These are phyloP conservation scores for Chloroclystis v-ata DNA, from an alignment of 2,888 invertebrate species.

Conservation along the genomic window DNA sequence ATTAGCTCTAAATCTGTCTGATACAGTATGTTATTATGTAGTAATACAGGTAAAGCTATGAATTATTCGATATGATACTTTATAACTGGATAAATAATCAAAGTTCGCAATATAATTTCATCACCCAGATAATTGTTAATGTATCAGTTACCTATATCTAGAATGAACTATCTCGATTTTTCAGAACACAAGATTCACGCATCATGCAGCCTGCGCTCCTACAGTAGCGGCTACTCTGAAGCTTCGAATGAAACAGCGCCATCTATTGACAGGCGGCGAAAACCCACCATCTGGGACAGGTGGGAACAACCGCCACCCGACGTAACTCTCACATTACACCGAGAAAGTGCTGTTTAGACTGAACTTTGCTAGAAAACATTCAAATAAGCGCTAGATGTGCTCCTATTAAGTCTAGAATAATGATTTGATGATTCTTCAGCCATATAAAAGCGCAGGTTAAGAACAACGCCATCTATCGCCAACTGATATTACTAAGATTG, in stretches of 20 bases:
- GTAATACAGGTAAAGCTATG: too few relatives aligned
- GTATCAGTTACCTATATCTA: too few relatives aligned
- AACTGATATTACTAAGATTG: background rate
- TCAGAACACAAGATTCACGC: slow-evolving; percentile 64
- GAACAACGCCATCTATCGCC: slow-evolving; percentile 10
- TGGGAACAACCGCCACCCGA: slow-evolving; percentile 68
- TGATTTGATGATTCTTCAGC: too few relatives aligned
- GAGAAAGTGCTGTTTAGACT: slow-evolving; percentile 63
- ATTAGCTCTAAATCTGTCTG: too few relatives aligned
- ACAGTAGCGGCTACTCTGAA: slow-evolving; percentile 66
- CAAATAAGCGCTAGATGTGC: background rate
- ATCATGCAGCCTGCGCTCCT: slow-evolving; percentile 63
- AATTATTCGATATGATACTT: too few relatives aligned
- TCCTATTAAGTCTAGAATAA: background rate
- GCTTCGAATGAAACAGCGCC: slow-evolving; percentile 53
- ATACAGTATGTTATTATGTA: too few relatives aligned
- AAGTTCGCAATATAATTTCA: too few relatives aligned
- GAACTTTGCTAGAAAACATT: background rate
- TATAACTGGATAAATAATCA: too few relatives aligned
- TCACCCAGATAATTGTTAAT: too few relatives aligned
- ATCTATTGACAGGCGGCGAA: slow-evolving; percentile 49
- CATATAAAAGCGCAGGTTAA: too few relatives aligned
- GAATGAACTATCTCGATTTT: background rate
- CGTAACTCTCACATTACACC: slow-evolving; percentile 61
- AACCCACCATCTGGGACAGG: slow-evolving; percentile 49